phyloP scores from a whole-genome alignment of 1,140 invertebrate genomes.

The Limonius californicus region DNA sequence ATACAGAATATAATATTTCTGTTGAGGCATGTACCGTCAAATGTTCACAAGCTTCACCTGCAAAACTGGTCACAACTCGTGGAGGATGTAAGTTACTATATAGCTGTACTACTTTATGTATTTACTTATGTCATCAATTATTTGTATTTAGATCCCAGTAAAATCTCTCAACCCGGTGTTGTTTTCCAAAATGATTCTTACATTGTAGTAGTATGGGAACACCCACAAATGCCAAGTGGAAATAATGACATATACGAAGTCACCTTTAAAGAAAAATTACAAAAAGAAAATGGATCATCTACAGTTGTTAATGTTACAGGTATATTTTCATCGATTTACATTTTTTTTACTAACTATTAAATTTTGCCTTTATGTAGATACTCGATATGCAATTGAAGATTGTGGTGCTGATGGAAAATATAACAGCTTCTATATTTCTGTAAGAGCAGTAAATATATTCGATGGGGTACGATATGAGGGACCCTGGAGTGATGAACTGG shows the following conservation, averaged over 20 bases:
- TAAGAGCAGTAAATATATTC: conserved; percentile 38
- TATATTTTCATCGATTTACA: conserved; percentile 15
- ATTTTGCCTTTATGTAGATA: no score
- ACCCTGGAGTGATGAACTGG: conserved; percentile 48
- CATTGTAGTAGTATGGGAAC: conserved; percentile 55
- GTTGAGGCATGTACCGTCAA: conserved; percentile 68
- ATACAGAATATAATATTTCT: conserved; percentile 62
- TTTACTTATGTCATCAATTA: background rate
- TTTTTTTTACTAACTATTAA: no score
- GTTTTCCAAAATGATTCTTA: conserved; percentile 49
- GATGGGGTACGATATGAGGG: conserved; percentile 39
- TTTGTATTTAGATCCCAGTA: conserved; percentile 51
- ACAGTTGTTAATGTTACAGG: conserved; percentile 45
- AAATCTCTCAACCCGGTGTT: conserved; percentile 50
- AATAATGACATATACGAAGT: conserved; percentile 57
- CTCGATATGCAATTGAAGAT: conserved; percentile 42
- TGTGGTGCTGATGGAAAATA: conserved; percentile 44
- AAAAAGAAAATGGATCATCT: conserved; percentile 34
- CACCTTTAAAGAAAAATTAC: conserved; percentile 46
- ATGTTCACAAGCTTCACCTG: conserved; percentile 54
- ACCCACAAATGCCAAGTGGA: conserved; percentile 60
- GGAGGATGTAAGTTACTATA: conserved; percentile 59
- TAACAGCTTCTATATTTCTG: conserved; percentile 40
- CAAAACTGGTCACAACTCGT: conserved; percentile 51
- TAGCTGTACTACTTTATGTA: conserved; percentile 17